phyloP scores from a whole-genome alignment of 2,113 vertebrate species.

The Acrocephalus arundinaceus region DNA sequence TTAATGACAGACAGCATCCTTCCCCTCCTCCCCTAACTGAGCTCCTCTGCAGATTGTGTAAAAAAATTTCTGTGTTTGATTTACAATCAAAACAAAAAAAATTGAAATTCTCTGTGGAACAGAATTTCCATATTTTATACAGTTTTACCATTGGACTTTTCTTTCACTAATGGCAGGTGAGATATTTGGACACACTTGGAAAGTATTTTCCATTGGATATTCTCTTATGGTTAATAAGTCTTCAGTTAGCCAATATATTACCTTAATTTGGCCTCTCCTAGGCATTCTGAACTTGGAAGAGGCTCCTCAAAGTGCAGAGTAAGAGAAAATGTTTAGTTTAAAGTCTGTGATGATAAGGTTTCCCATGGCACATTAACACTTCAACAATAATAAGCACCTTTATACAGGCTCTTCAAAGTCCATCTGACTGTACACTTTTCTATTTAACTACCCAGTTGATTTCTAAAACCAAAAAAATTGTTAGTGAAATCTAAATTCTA shows the following conservation, averaged over 20 bases:
- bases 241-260: not conserved
- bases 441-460: constrained; percentile 27
- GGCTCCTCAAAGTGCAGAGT: not conserved
- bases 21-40: not conserved
- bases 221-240: not conserved
- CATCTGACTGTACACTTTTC: not conserved
- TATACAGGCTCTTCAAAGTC: not conserved
- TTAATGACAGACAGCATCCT: not conserved
- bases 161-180: not conserved
- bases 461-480: not conserved
- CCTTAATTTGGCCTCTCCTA: not conserved
- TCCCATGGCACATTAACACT: not conserved
- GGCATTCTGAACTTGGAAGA: not conserved
- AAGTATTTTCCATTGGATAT: not conserved
- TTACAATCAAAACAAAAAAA: not conserved
- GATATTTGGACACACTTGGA: not conserved
- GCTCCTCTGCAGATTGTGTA: not conserved
- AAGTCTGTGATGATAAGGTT: not conserved
- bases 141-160: not conserved
- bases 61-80: not conserved
- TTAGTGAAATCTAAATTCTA: constrained; percentile 22
- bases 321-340: not conserved
- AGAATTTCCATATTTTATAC: not conserved
- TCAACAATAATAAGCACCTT: constrained; percentile 2
- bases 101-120: not conserved